Evolutionary conservation across 2,797 vertebrate species (phyloP), one percentile per base, ranked within the genome.

Genomic region (Gallinago solitaria): DNA sequence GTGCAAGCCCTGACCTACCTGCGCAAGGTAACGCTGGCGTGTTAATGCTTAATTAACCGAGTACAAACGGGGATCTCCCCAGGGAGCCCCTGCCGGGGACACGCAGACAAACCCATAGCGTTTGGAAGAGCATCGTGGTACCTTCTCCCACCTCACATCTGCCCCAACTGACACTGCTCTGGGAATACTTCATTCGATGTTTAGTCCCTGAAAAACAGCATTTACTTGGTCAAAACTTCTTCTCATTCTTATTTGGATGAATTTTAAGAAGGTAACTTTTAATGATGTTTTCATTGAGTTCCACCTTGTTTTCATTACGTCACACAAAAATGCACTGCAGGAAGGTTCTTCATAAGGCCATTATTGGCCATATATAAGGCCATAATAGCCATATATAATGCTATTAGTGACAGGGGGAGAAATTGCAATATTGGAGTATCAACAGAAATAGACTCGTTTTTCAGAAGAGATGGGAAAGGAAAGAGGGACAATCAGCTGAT

Each of bases 381-480:
- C 37, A 37, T 37, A 37, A 37, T 37, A 37, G 37, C 37, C 37
- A 37, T 37, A 37, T 37, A 37, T 37, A 37, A 37, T 10, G 56
- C 57, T 89, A 68, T 90, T 89, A 92, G 70, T 43, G 60, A 33
- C 23, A 43, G 45, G 24, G 33, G 64, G 48, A 94, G 70, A 95
- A 93, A 94, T 80, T 74, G 75, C 3, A 2, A 50, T 87, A 43
- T 83, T 77, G 57, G 47, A 87, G 67, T 80, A 89, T 89, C 88
- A 84, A 74, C 90, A 92, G 81, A 95, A 97, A 94, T 75, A 61
- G 64, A 50, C 48, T 53, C 24, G 5, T 39, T 73, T 93, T 94
- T 82, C 64, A 83, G 71, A 92, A 89, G 53, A 87, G 64, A 84
- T 15, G 57, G 67, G 41, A 75, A 90, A 95, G 25, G 54, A 57